These are phyloP conservation scores for Zaprionus taronus DNA, from an alignment of 1,140 invertebrate species.

Conservation along the genomic window DNA sequence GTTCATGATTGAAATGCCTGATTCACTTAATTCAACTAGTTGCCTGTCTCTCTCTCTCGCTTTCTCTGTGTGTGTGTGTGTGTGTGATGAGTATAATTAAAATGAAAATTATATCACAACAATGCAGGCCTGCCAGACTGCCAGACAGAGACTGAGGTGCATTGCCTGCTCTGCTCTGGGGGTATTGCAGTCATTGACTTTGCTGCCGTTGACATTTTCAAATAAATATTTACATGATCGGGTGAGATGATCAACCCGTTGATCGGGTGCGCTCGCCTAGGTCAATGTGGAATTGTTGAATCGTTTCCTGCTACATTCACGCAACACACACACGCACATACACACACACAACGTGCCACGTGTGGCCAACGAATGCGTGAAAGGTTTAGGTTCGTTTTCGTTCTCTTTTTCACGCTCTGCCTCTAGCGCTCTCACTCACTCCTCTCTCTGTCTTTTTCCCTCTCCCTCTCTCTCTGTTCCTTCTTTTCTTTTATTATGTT, in stretches of 20 bases:
- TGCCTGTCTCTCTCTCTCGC: not conserved
- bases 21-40: conserved; percentile 34
- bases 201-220: conserved; percentile 71
- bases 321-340: not conserved
- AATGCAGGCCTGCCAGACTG: conserved; percentile 21
- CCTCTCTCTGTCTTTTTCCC: not conserved
- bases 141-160: not conserved
- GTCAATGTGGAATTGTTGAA: conserved; percentile 13
- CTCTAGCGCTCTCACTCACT: not conserved
- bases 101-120: conserved; percentile 79
- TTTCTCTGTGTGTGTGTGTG: not conserved
- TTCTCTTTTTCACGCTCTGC: not conserved
- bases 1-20: conserved; percentile 27
- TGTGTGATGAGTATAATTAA: conserved; percentile 8
- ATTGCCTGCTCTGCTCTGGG: conserved; percentile 18
- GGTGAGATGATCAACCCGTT: conserved; percentile 56
- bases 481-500: not conserved
- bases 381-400: conserved; percentile 7
- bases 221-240: conserved; percentile 59
- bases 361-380: conserved; percentile 30
- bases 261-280: conserved; percentile 20
- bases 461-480: not conserved
- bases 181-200: conserved; percentile 62
- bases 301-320: conserved; percentile 38
- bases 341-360: conserved; percentile 38